Percentiles rank a stretch among this genome's conserved stretches.
These are phyloP conservation scores for Hylyphantes graminicola DNA, from an alignment of 1,140 invertebrate species.

Conservation along the genomic window DNA sequence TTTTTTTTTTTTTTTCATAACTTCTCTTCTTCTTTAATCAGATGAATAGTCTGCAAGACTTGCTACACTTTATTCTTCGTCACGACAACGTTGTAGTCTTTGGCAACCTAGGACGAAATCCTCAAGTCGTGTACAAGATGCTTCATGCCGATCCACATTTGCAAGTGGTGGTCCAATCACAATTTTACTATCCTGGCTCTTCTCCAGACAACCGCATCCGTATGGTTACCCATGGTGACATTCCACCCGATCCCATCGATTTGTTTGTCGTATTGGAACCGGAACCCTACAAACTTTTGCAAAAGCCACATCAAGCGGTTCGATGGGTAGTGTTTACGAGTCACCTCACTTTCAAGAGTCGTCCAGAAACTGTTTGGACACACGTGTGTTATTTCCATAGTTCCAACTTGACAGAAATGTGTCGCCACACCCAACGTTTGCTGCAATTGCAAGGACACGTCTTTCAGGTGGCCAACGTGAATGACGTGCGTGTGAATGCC, in stretches of 20 bases:
- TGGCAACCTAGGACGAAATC: conserved; percentile 12
- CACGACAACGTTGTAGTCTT: not conserved
- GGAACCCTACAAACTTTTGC: not conserved
- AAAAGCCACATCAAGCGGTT: not conserved
- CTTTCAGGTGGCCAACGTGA: not conserved
- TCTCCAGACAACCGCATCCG: not conserved
- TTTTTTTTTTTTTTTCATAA: too few species aligned
- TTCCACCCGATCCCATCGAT: not conserved
- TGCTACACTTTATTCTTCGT: not conserved
- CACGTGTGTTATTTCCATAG: not conserved
- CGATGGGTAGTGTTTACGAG: not conserved
- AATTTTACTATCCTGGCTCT: not conserved
- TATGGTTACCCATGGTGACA: not conserved
- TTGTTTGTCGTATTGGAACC: not conserved
- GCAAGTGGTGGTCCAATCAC: not conserved
- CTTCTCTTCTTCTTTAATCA: too few species aligned
- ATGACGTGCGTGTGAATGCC: not conserved
- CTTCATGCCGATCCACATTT: not conserved
- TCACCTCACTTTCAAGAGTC: not conserved
- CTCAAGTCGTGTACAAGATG: not conserved
- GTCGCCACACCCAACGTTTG: not conserved
- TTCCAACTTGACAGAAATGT: not conserved
- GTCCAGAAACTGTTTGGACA: not conserved
- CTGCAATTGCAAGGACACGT: not conserved
- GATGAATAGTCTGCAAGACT: not conserved